phyloP scores from a whole-genome alignment of 23 tunicate genomes.

The Halocynthia roretzi region DNA sequence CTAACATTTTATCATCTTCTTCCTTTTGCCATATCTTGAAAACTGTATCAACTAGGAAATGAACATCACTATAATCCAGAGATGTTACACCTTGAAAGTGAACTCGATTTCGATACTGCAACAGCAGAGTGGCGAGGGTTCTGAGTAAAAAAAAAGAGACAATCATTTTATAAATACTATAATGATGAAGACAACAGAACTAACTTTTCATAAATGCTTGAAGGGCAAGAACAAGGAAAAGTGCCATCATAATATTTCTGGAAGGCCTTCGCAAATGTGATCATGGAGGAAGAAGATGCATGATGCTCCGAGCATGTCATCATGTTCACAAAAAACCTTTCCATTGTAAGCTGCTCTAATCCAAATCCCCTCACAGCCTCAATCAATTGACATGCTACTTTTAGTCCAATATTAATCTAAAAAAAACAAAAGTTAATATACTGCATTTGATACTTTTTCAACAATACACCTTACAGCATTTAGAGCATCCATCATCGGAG shows the following conservation, averaged over 20 bases:
- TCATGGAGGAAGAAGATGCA: background rate
- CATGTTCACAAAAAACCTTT: background rate
- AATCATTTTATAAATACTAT: no score
- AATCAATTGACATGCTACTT: background rate
- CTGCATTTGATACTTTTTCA: background rate
- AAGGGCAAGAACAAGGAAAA: no score
- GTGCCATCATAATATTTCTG: background rate
- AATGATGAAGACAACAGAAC: no score
- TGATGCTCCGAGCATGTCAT: background rate
- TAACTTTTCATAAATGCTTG: no score
- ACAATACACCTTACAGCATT: background rate
- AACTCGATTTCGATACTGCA: slow-evolving; percentile 6
- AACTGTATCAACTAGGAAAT: no score
- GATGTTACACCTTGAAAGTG: slow-evolving; percentile 19
- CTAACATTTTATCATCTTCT: slow-evolving; percentile 8
- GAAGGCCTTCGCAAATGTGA: background rate
- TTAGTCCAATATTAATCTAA: background rate
- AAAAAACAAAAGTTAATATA: background rate
- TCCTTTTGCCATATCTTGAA: background rate
- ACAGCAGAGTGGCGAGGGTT: background rate
- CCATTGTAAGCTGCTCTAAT: background rate
- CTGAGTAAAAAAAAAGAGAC: no score
- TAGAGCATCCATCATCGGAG: background rate
- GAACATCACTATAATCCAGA: no score
- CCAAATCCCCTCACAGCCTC: no score